Percentiles rank a stretch among this genome's conserved stretches.
These are phyloP conservation scores for Pogonomyrmex barbatus DNA, from an alignment of 1,140 invertebrate genomes.

Conservation along the genomic window DNA sequence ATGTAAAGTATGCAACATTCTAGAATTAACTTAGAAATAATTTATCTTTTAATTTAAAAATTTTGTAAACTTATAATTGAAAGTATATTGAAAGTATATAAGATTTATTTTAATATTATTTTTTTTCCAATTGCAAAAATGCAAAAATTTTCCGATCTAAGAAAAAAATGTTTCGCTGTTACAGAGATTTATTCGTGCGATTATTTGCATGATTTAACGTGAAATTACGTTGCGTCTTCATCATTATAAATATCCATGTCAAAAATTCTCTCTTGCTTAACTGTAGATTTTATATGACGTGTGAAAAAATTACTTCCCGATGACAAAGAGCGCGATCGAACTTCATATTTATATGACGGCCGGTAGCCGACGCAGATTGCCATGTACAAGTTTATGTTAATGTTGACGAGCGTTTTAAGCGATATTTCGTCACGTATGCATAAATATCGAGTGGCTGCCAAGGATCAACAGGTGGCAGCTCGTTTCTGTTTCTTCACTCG, in stretches of 20 bases:
- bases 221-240: slow-evolving; percentile 23
- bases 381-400: slow-evolving; percentile 32
- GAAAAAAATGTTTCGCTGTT: neutral
- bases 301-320: slow-evolving; percentile 28
- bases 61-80: neutral
- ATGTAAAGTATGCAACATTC: neutral
- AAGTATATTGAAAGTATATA: neutral
- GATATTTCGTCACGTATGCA: slow-evolving; percentile 49
- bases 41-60: neutral
- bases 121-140: neutral
- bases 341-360: slow-evolving; percentile 35
- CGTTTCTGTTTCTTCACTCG: slow-evolving; percentile 26
- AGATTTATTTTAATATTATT: neutral
- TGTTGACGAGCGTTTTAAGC: neutral
- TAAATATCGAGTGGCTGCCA: slow-evolving; percentile 61
- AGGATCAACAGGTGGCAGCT: slow-evolving; percentile 71
- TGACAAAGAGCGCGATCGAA: slow-evolving; percentile 13
- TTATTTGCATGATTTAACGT: neutral
- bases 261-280: slow-evolving; percentile 3
- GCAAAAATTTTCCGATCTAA: neutral
- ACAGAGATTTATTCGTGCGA: neutral
- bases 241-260: neutral
- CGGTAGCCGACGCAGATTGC: neutral
- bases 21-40: neutral
- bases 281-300: slow-evolving; percentile 30